Percentiles rank a stretch among this genome's conserved stretches.
Conservation (phyloP, 2,888 invertebrate genomes). For the Drosophila pegasa region DNA sequence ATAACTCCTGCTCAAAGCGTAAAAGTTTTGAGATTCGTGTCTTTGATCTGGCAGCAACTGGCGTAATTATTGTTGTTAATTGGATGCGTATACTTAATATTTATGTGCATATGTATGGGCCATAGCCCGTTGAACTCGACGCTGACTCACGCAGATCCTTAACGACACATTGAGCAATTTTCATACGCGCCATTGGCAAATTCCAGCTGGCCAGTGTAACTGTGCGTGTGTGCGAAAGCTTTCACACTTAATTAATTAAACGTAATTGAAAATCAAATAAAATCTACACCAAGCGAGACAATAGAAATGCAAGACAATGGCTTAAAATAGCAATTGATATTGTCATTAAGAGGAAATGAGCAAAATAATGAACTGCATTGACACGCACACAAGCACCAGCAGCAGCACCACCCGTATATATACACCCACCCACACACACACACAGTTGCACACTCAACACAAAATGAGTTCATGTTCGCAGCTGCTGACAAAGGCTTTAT, state of each 20-base stretch:
- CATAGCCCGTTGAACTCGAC: slow-evolving; percentile 38
- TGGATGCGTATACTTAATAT: slow-evolving; percentile 46
- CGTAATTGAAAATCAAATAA: slow-evolving; percentile 78
- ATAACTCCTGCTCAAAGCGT: slow-evolving; percentile 21
- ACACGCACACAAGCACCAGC: slow-evolving; percentile 3
- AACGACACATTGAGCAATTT: slow-evolving; percentile 69
- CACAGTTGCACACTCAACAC: neutral
- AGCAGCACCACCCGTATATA: neutral
- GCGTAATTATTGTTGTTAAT: slow-evolving; percentile 26
- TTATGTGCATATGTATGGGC: slow-evolving; percentile 14
- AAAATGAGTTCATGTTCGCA: slow-evolving; percentile 53
- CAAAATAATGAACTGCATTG: slow-evolving; percentile 70
- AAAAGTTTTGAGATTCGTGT: slow-evolving; percentile 17
- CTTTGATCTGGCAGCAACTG: slow-evolving; percentile 21
- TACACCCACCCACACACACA: neutral
- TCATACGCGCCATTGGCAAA: slow-evolving; percentile 55
- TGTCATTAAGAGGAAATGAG: slow-evolving; percentile 79
- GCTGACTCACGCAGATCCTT: slow-evolving; percentile 39
- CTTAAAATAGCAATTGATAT: slow-evolving; percentile 77
- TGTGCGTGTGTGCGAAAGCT: slow-evolving; percentile 42
- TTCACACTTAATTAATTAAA: slow-evolving; percentile 80
- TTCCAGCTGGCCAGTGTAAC: slow-evolving; percentile 4
- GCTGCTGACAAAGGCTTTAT: slow-evolving; percentile 64
- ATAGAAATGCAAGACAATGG: slow-evolving; percentile 70
- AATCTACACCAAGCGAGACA: slow-evolving; percentile 65